These are phyloP conservation scores for Drosophila lacicola DNA, from an alignment of 2,888 invertebrate species.

Conservation along the genomic window DNA sequence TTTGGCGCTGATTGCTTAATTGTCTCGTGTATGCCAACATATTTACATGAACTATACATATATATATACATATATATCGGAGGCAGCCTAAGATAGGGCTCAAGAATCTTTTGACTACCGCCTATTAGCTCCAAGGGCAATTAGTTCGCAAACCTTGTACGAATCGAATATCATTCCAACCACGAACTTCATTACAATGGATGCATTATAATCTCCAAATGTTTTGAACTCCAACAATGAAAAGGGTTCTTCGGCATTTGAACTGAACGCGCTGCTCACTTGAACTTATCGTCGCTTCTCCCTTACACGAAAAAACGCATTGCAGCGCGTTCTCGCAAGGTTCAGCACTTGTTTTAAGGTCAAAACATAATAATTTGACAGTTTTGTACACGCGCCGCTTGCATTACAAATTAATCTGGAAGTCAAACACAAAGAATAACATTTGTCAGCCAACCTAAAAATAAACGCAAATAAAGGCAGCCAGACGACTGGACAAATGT, in stretches of 20 bases:
- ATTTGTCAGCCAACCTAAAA: slow-evolving; percentile 53
- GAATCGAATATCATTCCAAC: background rate
- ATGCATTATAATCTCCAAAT: background rate
- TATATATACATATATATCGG: background rate
- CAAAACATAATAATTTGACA: slow-evolving; percentile 6
- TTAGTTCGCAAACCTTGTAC: background rate
- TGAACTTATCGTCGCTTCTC: background rate
- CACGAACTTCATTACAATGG: background rate
- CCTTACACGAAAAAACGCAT: background rate
- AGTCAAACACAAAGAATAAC: slow-evolving; percentile 16
- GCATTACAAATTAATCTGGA: slow-evolving; percentile 26
- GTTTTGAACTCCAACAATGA: no score
- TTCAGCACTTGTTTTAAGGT: slow-evolving; percentile 13
- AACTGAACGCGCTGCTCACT: background rate
- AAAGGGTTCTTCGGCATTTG: background rate
- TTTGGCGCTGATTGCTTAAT: slow-evolving; percentile 34
- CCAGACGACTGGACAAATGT: slow-evolving; percentile 38
- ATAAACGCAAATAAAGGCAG: slow-evolving; percentile 54
- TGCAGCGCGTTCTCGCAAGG: background rate
- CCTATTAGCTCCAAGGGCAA: slow-evolving; percentile 7
- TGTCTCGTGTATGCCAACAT: slow-evolving; percentile 31
- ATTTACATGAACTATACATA: slow-evolving; percentile 2
- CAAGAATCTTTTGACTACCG: background rate
- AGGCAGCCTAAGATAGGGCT: background rate
- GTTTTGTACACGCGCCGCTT: slow-evolving; percentile 12